phyloP scores from a whole-genome alignment of 2,888 invertebrate genomes.

The Orthosia gracilis region DNA sequence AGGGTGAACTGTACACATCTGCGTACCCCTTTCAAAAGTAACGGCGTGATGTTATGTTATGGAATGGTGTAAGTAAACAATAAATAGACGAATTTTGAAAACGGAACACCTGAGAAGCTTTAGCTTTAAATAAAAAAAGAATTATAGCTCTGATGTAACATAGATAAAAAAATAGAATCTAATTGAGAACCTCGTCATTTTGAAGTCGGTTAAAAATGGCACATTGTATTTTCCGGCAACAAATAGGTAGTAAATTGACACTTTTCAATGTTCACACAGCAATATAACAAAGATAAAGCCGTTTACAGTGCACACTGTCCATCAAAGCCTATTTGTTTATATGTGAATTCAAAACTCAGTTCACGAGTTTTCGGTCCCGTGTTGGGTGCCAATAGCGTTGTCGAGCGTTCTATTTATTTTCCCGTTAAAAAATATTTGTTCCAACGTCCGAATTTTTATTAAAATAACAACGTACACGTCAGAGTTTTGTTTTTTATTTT shows the following conservation, averaged over 20 bases:
- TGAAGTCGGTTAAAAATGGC: too few relatives aligned
- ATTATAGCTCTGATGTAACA: too few relatives aligned
- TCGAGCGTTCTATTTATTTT: slow-evolving; percentile 23
- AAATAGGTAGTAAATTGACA: not conserved
- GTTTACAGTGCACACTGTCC: slow-evolving; percentile 28
- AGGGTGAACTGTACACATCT: too few relatives aligned
- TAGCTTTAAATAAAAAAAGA: too few relatives aligned
- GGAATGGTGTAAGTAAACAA: too few relatives aligned
- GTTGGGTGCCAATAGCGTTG: slow-evolving; percentile 40
- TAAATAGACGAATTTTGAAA: too few relatives aligned
- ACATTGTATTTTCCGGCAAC: not conserved
- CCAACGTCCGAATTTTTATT: slow-evolving; percentile 29
- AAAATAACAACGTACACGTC: slow-evolving; percentile 40
- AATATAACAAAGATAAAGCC: slow-evolving; percentile 5
- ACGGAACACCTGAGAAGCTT: too few relatives aligned
- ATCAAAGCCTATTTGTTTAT: slow-evolving; percentile 59
- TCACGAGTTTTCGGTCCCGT: slow-evolving; percentile 30
- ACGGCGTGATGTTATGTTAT: too few relatives aligned
- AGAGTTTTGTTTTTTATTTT: slow-evolving; percentile 33
- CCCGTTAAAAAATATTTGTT: slow-evolving; percentile 38
- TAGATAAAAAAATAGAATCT: too few relatives aligned
- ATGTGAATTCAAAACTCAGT: slow-evolving; percentile 58
- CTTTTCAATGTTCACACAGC: slow-evolving; percentile 2
- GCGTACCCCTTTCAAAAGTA: too few relatives aligned
- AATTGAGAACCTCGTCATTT: too few relatives aligned